Evolutionary conservation across 2,888 invertebrate species (phyloP).

Genomic region (Anoplius nigerrimus): DNA sequence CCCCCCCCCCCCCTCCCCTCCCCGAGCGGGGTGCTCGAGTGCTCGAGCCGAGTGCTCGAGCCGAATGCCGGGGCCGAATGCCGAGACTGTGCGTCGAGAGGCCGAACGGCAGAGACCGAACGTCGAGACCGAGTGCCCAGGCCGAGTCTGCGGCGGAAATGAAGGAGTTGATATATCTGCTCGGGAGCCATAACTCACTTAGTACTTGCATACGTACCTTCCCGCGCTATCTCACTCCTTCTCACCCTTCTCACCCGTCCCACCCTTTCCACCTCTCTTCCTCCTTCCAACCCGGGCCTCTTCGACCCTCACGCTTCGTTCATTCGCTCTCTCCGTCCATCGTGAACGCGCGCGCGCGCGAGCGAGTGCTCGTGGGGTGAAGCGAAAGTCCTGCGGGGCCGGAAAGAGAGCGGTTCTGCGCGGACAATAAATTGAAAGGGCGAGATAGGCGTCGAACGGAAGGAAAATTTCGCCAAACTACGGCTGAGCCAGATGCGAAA

Average conservation of each 20-base stretch:
- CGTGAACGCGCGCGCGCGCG: not conserved
- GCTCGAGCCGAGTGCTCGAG: no score
- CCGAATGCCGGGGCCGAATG: conserved; percentile 22
- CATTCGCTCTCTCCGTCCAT: not conserved
- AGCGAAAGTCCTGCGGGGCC: no score
- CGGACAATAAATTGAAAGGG: no score
- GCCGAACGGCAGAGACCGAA: not conserved
- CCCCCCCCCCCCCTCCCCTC: no score
- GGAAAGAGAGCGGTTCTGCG: no score
- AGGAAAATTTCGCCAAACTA: no score
- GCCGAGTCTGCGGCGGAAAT: conserved; percentile 71
- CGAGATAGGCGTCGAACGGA: no score
- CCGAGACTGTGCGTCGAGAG: no score
- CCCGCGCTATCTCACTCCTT: conserved; percentile 7
- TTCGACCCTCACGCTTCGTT: conserved; percentile 8
- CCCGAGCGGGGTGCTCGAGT: no score
- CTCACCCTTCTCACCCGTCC: conserved; percentile 19
- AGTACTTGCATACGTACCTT: conserved; percentile 63
- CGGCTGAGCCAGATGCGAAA: no score
- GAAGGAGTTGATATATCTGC: conserved; percentile 73
- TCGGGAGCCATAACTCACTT: conserved; percentile 71
- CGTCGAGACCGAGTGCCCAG: conserved; percentile 26
- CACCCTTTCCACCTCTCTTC: conserved; percentile 10
- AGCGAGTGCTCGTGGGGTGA: no score
- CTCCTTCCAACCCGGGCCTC: conserved; percentile 17